Percentiles rank a stretch among this genome's conserved stretches.
These are phyloP conservation scores for Gavia stellata DNA, from an alignment of 2,113 vertebrate genomes.

Conservation along the genomic window DNA sequence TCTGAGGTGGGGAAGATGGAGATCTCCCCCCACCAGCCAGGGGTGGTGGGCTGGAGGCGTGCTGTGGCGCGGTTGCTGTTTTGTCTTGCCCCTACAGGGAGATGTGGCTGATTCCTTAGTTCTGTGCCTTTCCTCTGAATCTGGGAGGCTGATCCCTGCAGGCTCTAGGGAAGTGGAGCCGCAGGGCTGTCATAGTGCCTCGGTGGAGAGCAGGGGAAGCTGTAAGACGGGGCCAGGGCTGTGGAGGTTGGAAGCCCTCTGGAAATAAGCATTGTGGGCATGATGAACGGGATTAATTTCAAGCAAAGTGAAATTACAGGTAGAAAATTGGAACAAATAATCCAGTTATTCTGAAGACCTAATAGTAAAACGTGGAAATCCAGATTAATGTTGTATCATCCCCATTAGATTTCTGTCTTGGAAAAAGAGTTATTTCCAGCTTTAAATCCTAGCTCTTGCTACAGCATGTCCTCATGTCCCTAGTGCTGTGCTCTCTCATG, in stretches of 20 bases:
- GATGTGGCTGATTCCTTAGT: too few relatives aligned
- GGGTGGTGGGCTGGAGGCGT: not conserved
- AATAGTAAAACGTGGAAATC: not conserved
- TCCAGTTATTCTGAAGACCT: slow-evolving; percentile 1
- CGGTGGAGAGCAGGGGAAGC: not conserved
- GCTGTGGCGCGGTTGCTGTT: not conserved
- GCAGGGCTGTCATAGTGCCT: not conserved
- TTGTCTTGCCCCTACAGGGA: not conserved
- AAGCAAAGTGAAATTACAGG: not conserved
- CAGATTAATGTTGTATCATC: slow-evolving; percentile 3
- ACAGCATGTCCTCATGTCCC: not conserved
- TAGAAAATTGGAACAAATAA: slow-evolving; percentile 21
- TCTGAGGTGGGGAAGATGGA: not conserved
- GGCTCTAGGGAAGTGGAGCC: not conserved
- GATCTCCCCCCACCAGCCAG: not conserved
- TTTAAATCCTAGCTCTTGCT: not conserved
- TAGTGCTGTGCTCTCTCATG: not conserved
- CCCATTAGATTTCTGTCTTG: not conserved
- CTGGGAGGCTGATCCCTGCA: not conserved
- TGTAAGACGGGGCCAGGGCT: not conserved
- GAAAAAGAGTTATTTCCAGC: not conserved
- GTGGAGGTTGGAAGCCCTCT: not conserved
- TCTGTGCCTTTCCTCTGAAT: not conserved
- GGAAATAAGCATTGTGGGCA: not conserved
- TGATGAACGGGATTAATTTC: not conserved